Evolutionary conservation across 1,140 invertebrate species (phyloP).

Genomic region (Nasonia longicornis): DNA sequence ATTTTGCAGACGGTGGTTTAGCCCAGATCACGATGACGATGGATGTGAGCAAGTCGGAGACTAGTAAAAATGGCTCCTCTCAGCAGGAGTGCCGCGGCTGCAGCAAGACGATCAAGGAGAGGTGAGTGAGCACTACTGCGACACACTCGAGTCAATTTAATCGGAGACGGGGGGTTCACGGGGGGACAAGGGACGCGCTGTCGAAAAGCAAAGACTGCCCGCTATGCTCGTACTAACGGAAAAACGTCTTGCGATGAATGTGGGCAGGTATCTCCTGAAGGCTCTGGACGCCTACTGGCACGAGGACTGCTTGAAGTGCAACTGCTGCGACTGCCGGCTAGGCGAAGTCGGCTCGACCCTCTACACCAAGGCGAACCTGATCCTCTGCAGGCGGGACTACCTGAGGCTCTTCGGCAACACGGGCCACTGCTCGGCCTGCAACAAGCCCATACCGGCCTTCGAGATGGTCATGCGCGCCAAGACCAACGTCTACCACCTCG

Average conservation of each 20-base stretch:
- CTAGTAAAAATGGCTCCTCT: constrained; percentile 71
- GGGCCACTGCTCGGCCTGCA: constrained; percentile 94
- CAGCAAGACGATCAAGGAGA: constrained; percentile 87
- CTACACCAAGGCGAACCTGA: constrained; percentile 95
- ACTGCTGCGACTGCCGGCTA: constrained; percentile 95
- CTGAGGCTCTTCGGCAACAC: constrained; percentile 93
- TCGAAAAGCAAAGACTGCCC: too few relatives aligned
- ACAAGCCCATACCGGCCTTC: constrained; percentile 97
- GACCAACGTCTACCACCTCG: constrained; percentile 96
- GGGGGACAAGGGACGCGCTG: background rate
- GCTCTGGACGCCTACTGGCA: constrained; percentile 96
- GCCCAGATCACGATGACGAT: constrained; percentile 76
- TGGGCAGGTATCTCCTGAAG: constrained; percentile 77
- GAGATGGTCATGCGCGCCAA: constrained; percentile 99
- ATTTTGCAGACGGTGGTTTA: constrained; percentile 65
- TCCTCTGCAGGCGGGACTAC: constrained; percentile 98
- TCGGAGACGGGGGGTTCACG: background rate
- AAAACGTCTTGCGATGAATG: too few relatives aligned
- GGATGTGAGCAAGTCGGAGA: constrained; percentile 78
- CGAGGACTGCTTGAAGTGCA: constrained; percentile 97
- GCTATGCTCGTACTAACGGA: too few relatives aligned
- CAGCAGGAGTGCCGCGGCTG: constrained; percentile 87
- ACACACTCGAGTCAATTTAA: constrained; percentile 41
- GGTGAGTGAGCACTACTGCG: constrained; percentile 62
- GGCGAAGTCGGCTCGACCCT: constrained; percentile 98